Percentiles rank a stretch among this genome's conserved stretches.
Evolutionary conservation across 1,140 invertebrate species (phyloP).

Genomic region (Drosophila triauraria): DNA sequence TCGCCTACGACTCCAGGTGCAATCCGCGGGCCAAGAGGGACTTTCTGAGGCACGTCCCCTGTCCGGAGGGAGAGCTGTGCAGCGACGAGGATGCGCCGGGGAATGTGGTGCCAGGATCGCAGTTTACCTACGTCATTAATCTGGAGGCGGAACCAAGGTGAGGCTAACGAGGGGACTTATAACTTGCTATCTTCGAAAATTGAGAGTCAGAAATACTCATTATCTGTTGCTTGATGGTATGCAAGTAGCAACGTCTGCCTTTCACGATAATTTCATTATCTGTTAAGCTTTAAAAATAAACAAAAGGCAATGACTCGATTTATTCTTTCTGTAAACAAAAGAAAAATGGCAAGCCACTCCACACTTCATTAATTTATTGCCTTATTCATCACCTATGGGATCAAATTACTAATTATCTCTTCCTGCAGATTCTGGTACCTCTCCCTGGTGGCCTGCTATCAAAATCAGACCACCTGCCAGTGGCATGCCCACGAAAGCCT

Average conservation of each 20-base stretch:
- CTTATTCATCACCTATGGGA: too few species aligned
- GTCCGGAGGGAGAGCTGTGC: slow-evolving; percentile 91
- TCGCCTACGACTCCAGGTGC: slow-evolving; percentile 94
- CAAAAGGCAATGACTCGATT: too few species aligned
- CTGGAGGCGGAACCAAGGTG: slow-evolving; percentile 95
- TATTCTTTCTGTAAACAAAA: not conserved
- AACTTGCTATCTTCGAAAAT: too few species aligned
- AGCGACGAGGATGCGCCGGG: slow-evolving; percentile 93
- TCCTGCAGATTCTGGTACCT: slow-evolving; percentile 96
- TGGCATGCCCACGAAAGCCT: slow-evolving; percentile 90
- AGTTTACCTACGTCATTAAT: slow-evolving; percentile 97
- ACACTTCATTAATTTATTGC: accelerated
- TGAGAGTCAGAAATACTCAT: too few species aligned
- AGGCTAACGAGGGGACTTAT: too few species aligned
- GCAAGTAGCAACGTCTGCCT: not conserved
- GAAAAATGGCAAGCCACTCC: too few species aligned
- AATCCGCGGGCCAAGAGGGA: slow-evolving; percentile 91
- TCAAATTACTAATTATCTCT: not conserved
- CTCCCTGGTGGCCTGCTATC: slow-evolving; percentile 96
- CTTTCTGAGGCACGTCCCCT: slow-evolving; percentile 95
- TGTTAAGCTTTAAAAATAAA: not conserved
- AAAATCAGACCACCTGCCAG: slow-evolving; percentile 91
- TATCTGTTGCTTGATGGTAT: not conserved
- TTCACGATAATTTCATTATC: slow-evolving; percentile 6
- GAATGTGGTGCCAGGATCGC: slow-evolving; percentile 94